Conservation (phyloP, 2,797 vertebrate genomes). For the Synaphobranchus kaupii region DNA sequence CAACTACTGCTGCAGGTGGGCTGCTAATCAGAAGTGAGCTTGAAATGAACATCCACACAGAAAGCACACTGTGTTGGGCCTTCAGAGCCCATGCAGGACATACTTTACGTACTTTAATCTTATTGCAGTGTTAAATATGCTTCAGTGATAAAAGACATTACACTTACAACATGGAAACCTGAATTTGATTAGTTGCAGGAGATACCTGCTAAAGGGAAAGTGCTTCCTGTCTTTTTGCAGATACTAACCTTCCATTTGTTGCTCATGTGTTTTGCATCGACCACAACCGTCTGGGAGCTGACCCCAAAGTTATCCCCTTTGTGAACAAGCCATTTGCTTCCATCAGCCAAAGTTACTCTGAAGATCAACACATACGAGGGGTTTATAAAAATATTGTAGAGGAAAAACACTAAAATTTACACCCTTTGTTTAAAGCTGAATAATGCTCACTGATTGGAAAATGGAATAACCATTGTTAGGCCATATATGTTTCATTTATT, state of each 20-base stretch:
- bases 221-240: background rate
- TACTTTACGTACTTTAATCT: too few relatives aligned
- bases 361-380: constrained; percentile 23
- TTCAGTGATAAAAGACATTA: too few relatives aligned
- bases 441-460: background rate
- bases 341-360: constrained; percentile 60
- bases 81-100: too few relatives aligned
- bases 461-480: background rate
- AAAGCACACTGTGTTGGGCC: too few relatives aligned
- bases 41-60: too few relatives aligned
- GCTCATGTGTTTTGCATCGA: constrained; percentile 56
- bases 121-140: too few relatives aligned
- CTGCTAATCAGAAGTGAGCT: too few relatives aligned
- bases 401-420: background rate
- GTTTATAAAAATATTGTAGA: background rate
- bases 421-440: background rate
- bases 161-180: background rate
- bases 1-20: too few relatives aligned
- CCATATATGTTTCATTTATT: background rate
- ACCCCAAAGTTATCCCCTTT: constrained; percentile 56
- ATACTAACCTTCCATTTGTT: constrained; percentile 52
- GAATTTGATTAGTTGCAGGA: background rate
- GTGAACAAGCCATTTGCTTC: constrained; percentile 59
- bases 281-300: constrained; percentile 61
- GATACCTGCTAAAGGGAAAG: background rate